These are phyloP conservation scores for Trichonephila clavata DNA, from an alignment of 1,140 invertebrate genomes.

Conservation along the genomic window DNA sequence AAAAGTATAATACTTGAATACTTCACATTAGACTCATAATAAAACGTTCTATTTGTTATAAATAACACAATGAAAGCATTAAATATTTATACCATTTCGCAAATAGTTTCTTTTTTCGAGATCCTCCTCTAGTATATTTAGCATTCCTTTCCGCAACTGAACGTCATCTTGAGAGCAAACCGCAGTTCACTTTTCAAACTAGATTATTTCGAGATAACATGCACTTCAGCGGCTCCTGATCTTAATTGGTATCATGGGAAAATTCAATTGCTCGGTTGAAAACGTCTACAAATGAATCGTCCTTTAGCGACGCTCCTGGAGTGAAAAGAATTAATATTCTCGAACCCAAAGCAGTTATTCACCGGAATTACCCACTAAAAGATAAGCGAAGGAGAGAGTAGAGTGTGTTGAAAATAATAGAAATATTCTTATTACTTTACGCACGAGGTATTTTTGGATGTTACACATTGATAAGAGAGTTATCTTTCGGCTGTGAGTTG, in stretches of 20 bases:
- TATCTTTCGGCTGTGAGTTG: neutral
- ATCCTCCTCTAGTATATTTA: neutral
- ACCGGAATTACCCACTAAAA: slow-evolving; percentile 15
- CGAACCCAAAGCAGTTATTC: neutral
- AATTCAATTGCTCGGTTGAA: slow-evolving; percentile 30
- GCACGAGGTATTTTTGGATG: neutral
- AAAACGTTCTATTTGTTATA: no score
- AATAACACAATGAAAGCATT: no score
- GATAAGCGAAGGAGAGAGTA: neutral
- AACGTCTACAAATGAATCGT: neutral
- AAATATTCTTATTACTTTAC: neutral
- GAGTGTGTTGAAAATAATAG: slow-evolving; percentile 8
- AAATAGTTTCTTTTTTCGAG: neutral
- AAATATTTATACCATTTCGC: neutral
- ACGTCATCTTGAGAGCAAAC: neutral
- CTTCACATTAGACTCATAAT: no score
- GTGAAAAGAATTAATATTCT: slow-evolving; percentile 21
- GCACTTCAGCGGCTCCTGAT: neutral
- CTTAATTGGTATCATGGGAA: neutral
- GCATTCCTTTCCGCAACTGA: neutral
- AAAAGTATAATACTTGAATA: no score
- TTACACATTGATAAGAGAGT: neutral
- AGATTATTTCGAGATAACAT: neutral
- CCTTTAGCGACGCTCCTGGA: neutral
- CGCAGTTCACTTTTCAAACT: neutral